Conservation (phyloP, 2,113 vertebrate genomes). For the Piprites chloris region DNA sequence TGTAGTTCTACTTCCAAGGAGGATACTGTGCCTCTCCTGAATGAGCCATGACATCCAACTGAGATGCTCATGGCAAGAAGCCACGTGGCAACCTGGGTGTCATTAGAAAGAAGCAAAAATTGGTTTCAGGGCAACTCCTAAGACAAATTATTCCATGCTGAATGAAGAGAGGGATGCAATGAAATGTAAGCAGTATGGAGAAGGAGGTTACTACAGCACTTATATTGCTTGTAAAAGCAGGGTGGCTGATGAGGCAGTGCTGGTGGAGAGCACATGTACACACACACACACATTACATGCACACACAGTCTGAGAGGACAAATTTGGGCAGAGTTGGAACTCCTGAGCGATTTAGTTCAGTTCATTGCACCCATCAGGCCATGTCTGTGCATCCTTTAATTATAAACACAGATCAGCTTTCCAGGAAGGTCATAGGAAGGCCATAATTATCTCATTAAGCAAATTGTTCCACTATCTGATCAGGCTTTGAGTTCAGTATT, state of each 20-base stretch:
- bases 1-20: not conserved
- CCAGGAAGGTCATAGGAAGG: not conserved
- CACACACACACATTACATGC: accelerated
- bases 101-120: not conserved
- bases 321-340: not conserved
- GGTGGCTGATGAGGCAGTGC: not conserved
- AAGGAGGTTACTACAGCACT: not conserved
- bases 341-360: not conserved
- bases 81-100: not conserved
- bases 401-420: not conserved
- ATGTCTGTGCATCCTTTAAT: not conserved
- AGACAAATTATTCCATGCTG: not conserved
- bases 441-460: constrained; percentile 42
- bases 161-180: not conserved
- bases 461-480: constrained; percentile 49
- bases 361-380: not conserved
- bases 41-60: not conserved
- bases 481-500: not conserved
- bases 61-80: not conserved
- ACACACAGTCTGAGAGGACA: accelerated
- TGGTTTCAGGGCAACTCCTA: not conserved
- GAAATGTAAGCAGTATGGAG: not conserved
- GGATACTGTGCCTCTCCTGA: not conserved
- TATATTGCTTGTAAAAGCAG: not conserved
- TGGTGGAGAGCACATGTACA: accelerated